A percentile compares a stretch with the other conserved stretches of the same genome.
These are phyloP conservation scores for Xiphorhynchus elegans DNA, from an alignment of 2,113 vertebrate genomes.

Conservation along the genomic window DNA sequence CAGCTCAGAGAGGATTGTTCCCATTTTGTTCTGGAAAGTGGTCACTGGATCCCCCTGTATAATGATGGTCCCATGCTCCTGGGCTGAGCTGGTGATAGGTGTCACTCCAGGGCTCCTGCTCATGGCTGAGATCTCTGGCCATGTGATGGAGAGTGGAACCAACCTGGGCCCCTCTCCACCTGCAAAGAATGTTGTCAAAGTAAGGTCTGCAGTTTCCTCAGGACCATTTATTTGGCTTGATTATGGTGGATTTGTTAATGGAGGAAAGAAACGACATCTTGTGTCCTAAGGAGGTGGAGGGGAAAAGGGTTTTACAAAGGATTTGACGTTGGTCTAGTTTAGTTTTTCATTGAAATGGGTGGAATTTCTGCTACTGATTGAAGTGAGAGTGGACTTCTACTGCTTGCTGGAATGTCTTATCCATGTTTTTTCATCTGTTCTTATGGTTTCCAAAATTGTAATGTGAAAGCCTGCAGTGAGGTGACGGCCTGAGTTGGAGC, in stretches of 20 bases:
- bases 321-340: not conserved
- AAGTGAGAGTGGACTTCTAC: not conserved
- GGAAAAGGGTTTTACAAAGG: not conserved
- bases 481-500: not conserved
- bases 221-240: not conserved
- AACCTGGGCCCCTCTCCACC: not conserved
- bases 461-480: not conserved
- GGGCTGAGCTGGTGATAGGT: not conserved
- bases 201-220: not conserved
- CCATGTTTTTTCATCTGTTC: not conserved
- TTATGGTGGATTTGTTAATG: not conserved
- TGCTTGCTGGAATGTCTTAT: not conserved
- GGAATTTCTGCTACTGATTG: not conserved
- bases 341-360: not conserved
- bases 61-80: not conserved
- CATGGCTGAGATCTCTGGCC: not conserved
- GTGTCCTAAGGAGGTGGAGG: not conserved
- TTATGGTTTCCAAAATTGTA: not conserved
- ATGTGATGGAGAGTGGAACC: fast-evolving
- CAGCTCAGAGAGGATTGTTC: not conserved
- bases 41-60: not conserved
- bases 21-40: not conserved
- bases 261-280: not conserved
- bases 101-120: not conserved
- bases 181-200: fast-evolving